Conservation (phyloP, 2,888 invertebrate species). For the Blastobasis adustella region DNA sequence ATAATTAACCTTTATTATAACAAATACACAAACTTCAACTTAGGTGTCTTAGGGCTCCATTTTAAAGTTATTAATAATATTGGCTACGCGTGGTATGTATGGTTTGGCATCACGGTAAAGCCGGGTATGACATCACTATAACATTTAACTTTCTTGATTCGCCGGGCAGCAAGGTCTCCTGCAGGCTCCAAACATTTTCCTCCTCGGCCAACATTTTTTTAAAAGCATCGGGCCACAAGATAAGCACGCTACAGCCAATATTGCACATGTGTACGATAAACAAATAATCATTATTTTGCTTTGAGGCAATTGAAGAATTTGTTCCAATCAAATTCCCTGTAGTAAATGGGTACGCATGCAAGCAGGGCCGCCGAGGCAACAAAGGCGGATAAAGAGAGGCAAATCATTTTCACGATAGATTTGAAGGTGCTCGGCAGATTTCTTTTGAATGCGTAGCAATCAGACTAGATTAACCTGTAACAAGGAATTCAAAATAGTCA, state of each 20-base stretch:
- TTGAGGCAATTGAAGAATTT: slow-evolving; percentile 13
- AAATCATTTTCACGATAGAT: slow-evolving; percentile 44
- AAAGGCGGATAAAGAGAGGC: slow-evolving; percentile 55
- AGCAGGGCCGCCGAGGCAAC: slow-evolving; percentile 54
- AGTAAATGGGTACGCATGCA: slow-evolving; percentile 58
- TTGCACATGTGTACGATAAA: neutral
- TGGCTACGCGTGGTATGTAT: too few relatives aligned
- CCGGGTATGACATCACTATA: too few relatives aligned
- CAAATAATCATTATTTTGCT: slow-evolving; percentile 7
- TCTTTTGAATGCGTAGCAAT: too few relatives aligned
- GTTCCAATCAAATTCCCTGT: slow-evolving; percentile 39
- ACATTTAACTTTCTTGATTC: too few relatives aligned
- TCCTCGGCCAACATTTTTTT: slow-evolving; percentile 1
- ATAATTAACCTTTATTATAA: too few relatives aligned
- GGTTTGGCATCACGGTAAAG: too few relatives aligned
- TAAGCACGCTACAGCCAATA: slow-evolving; percentile 5
- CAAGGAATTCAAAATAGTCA: too few relatives aligned
- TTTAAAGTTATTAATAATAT: too few relatives aligned
- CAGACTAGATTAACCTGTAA: too few relatives aligned
- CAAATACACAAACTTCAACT: too few relatives aligned
- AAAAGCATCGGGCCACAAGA: slow-evolving; percentile 5
- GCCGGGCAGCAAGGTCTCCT: slow-evolving; percentile 6
- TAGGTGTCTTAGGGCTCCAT: too few relatives aligned
- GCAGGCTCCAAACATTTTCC: neutral
- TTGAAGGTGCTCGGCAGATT: too few relatives aligned